Percentiles rank a stretch among this genome's conserved stretches.
Conservation (phyloP, 2,113 vertebrate species). For the Phaethornis superciliosus region DNA sequence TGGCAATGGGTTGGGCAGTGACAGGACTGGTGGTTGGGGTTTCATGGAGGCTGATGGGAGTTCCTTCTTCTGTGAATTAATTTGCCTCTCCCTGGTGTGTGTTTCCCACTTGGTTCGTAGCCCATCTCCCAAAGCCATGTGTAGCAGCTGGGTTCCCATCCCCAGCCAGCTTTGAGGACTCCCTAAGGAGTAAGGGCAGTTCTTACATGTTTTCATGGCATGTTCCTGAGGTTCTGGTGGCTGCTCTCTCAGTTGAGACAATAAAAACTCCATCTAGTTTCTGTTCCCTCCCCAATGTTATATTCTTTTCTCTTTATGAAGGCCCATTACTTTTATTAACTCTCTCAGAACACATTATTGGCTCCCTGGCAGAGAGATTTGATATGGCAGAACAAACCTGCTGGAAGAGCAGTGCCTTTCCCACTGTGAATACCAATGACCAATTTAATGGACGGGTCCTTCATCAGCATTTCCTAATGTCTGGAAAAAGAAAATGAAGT, state of each 20-base stretch:
- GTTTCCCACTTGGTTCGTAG: not conserved
- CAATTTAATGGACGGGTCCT: not conserved
- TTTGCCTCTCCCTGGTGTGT: not conserved
- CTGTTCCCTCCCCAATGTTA: not conserved
- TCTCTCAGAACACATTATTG: not conserved
- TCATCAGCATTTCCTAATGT: not conserved
- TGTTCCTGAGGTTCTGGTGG: not conserved
- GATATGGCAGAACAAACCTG: not conserved
- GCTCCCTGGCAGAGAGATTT: not conserved
- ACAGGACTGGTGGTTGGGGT: fast-evolving
- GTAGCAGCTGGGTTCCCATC: not conserved
- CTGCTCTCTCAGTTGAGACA: not conserved
- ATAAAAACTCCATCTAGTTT: not conserved
- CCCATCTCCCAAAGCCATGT: not conserved
- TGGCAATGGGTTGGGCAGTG: fast-evolving
- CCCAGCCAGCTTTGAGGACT: not conserved
- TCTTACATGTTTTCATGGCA: not conserved
- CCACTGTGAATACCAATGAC: not conserved
- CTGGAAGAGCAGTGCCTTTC: not conserved
- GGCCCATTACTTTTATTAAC: conserved; percentile 15
- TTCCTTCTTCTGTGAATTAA: not conserved
- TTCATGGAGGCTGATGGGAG: not conserved
- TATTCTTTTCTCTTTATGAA: not conserved
- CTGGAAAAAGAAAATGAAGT: not conserved
- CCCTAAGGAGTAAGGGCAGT: fast-evolving